Evolutionary conservation across 35 echinoderm and acorn worm species (phyloP).

Genomic region (Holothuria glaberrima): DNA sequence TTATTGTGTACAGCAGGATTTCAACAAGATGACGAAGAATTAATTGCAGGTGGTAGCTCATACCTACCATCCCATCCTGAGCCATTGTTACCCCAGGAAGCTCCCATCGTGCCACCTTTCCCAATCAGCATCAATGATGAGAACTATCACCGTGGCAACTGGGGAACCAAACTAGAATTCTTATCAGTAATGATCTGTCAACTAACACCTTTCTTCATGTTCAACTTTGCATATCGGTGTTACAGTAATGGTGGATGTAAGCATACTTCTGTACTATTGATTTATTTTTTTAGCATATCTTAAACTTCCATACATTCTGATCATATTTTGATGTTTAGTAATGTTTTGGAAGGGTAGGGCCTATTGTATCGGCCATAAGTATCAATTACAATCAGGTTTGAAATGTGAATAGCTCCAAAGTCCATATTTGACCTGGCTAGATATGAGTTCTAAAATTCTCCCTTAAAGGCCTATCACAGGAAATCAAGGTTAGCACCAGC

Average conservation of each 20-base stretch:
- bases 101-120: slow-evolving; percentile 39
- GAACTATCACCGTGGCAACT: slow-evolving; percentile 67
- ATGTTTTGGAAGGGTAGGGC: background rate
- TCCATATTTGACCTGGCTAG: no score
- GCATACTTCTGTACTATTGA: background rate
- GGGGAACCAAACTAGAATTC: slow-evolving; percentile 66
- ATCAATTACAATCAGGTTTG: background rate
- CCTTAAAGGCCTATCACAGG: no score
- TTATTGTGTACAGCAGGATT: no score
- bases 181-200: slow-evolving; percentile 59
- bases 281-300: background rate
- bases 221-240: slow-evolving; percentile 30
- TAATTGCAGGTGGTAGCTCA: slow-evolving; percentile 17
- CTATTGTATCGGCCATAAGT: background rate
- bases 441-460: no score
- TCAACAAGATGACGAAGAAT: background rate
- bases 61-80: slow-evolving; percentile 56
- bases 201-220: slow-evolving; percentile 14
- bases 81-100: slow-evolving; percentile 29
- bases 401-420: background rate
- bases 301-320: background rate
- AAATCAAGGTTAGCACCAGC: no score
- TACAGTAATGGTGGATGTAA: slow-evolving; percentile 62
- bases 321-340: background rate
- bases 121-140: slow-evolving; percentile 69